These are phyloP conservation scores for Peucedramus taeniatus DNA, from an alignment of 2,113 vertebrate genomes.

Conservation along the genomic window DNA sequence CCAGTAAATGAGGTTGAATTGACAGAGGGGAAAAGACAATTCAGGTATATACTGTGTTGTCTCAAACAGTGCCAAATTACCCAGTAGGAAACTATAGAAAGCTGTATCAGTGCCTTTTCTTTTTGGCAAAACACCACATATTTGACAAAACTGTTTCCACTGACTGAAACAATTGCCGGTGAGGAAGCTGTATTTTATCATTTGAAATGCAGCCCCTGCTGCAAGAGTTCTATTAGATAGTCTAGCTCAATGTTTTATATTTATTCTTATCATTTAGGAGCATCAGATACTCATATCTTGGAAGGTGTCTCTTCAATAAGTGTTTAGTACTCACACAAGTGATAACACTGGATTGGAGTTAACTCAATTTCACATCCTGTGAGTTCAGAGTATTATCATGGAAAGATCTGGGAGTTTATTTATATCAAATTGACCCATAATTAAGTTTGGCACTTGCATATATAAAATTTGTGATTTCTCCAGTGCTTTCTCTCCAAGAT, in stretches of 20 bases:
- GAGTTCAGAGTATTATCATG: not conserved
- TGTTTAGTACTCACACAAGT: not conserved
- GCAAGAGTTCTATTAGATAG: not conserved
- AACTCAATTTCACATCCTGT: not conserved
- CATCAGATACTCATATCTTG: not conserved
- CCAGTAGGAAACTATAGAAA: not conserved
- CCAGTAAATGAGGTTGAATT: not conserved
- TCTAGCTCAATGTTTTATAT: not conserved
- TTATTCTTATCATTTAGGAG: not conserved
- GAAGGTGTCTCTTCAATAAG: not conserved
- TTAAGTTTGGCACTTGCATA: not conserved
- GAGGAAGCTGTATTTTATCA: not conserved
- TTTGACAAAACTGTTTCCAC: not conserved
- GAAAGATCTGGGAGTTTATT: not conserved
- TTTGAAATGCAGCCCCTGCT: not conserved
- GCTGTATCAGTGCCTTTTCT: not conserved
- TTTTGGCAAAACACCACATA: not conserved
- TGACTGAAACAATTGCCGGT: not conserved
- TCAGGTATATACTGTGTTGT: not conserved
- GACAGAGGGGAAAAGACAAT: not conserved
- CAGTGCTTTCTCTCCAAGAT: not conserved
- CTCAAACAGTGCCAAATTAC: not conserved
- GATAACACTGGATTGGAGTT: not conserved
- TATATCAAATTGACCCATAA: not conserved
- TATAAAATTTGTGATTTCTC: not conserved